Evolutionary conservation across 2,888 invertebrate genomes (phyloP), one percentile per base, ranked within the genome.

Genomic region (Drosophila lacicola): DNA sequence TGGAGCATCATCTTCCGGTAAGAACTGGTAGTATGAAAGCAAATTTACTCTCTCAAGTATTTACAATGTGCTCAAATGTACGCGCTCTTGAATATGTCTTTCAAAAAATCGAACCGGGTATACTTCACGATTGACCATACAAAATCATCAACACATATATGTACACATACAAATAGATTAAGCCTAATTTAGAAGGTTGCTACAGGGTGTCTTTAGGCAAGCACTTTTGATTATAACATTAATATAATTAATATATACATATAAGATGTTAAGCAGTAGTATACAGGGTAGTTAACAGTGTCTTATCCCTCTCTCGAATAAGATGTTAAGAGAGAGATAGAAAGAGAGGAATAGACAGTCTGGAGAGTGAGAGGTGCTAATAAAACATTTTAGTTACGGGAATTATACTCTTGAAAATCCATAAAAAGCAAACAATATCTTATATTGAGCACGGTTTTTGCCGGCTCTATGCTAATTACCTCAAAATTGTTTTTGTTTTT

Each of bases 401-500:
- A 29, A 8, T 36, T 33, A 8, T 55, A 21, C 45, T 58, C 56
- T 63, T 53, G 34, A 44, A 21, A 4, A 14, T 34, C 6, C 17
- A 75, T 29, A 9, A 41, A 62, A 36, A 11, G 29, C 29, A 29
- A 0, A 8, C 0, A 29, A 29, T 29, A 29, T 29, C 3, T 46
- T 19, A 34, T 5, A 29, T 33, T 36, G 45, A 17, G 46, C 33
- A 14, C n/a, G 14, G 0, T n/a, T 4, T 34, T 17, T 53, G 44
- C 33, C 36, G 53, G 9, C 25, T 51, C 19, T 21, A 17, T 56
- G 77, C 29, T 76, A 74, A 74, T 71, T 66, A 34, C 3, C 6
- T n/a, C 34, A 33, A 36, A 66, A 51, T 57, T 2, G 29, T 2
- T 6, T 29, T 29, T 8, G 29, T 29, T 29, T 29, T 54, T 29